Evolutionary conservation across 2,797 vertebrate species (phyloP).

Genomic region (Sebastes hubbsi): DNA sequence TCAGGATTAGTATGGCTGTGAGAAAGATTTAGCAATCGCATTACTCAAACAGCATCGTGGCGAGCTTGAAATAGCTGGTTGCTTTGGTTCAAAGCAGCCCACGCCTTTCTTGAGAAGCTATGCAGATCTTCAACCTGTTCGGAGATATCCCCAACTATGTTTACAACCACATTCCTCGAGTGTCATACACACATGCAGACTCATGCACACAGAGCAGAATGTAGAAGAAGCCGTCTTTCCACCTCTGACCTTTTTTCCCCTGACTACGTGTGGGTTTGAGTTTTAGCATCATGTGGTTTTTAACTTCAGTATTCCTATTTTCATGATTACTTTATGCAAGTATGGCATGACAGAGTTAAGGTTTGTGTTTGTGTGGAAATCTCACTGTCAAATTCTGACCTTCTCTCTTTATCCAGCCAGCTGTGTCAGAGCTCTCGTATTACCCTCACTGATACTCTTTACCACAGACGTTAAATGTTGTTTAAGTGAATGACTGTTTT

Average conservation of each 20-base stretch:
- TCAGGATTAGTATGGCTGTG: background rate
- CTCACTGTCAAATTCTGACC: background rate
- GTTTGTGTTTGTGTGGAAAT: background rate
- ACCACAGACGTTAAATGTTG: conserved; percentile 31
- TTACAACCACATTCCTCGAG: conserved; percentile 56
- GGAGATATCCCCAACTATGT: conserved; percentile 43
- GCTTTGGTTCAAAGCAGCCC: conserved; percentile 15
- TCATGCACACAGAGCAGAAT: conserved; percentile 13
- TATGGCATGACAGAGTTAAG: background rate
- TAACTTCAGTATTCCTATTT: background rate
- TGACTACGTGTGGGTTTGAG: conserved; percentile 5
- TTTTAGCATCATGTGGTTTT: background rate
- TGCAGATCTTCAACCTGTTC: conserved; percentile 47
- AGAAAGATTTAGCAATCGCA: background rate
- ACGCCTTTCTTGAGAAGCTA: conserved; percentile 16
- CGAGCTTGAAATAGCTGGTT: conserved; percentile 11
- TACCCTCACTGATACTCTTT: conserved; percentile 28
- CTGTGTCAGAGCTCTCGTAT: conserved; percentile 16
- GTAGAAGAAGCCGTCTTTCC: conserved; percentile 36
- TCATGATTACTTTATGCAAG: background rate
- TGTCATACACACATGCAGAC: conserved; percentile 6
- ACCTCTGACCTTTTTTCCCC: conserved; percentile 57
- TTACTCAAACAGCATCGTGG: background rate
- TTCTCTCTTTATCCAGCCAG: background rate
- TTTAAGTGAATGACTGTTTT: conserved; percentile 41